Evolutionary conservation across 1,140 invertebrate genomes (phyloP), one percentile per base, ranked within the genome.

Genomic region (Atta cephalotes): DNA sequence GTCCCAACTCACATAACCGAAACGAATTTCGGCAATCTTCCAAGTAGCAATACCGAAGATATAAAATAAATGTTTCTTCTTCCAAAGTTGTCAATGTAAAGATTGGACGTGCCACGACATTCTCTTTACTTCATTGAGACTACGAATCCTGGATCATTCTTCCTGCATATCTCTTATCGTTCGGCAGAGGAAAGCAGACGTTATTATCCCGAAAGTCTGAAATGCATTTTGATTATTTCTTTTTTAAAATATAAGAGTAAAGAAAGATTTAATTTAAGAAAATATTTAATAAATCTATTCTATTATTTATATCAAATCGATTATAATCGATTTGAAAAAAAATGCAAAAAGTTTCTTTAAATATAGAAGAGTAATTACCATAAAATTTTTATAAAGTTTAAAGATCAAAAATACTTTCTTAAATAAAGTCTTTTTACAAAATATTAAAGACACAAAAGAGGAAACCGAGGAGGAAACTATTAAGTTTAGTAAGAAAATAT

Each of bases 131-230:
- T 74, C 80, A 62, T 62, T 62, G 53, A 74, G 70, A 74, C 70
- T 74, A 62, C 80, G 80, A 31, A 84, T 4, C 21, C 72, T 84
- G 56, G 56, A 84, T 92, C 79, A 92, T 81, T 92, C 89, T 39
- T 81, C 71, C 70, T 88, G 86, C 87, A 91, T 91, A 28, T 92
- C 89, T 81, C 92, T 88, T 78, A 93, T 90, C 76, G 74, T 92
- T 85, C 92, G 90, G 76, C 92, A 95, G 21, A 95, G 88, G 78
- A 93, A 92, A 18, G 92, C 89, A 35, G 94, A 93, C 7, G 92
- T 90, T 80, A 94, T 90, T 79, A 94, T 93, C 7, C 93, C 93
- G 71, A 93, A 90, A n/a, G 89, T 92, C 94, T 95, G 87, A 85
- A 93, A 93, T 35, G 68, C 25, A 89, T 53, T 31, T n/a, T 25